These are phyloP conservation scores for Oscheius sp. DNA, from an alignment of 2,888 invertebrate genomes.

Conservation along the genomic window DNA sequence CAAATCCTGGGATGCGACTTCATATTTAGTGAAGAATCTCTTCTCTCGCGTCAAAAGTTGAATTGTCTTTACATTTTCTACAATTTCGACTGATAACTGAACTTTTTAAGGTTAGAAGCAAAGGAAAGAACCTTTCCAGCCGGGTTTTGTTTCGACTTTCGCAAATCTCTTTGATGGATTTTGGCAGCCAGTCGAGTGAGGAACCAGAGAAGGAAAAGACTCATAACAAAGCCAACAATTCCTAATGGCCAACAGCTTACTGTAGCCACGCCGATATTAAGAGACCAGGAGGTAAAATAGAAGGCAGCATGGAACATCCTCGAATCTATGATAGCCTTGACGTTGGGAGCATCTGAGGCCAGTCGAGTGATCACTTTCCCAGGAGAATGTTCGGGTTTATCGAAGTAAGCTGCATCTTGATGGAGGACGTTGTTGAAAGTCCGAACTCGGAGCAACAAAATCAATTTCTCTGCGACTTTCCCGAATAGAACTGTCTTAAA, in stretches of 20 bases:
- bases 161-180: slow-evolving; percentile 66
- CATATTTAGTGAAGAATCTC: slow-evolving; percentile 69
- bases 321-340: slow-evolving; percentile 71
- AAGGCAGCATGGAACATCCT: slow-evolving; percentile 71
- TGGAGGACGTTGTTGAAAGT: slow-evolving; percentile 27
- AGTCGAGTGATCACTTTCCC: slow-evolving; percentile 70
- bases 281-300: slow-evolving; percentile 63
- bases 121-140: slow-evolving; percentile 62
- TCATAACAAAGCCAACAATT: slow-evolving; percentile 70
- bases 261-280: slow-evolving; percentile 68
- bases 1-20: slow-evolving; percentile 31
- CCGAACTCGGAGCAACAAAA: slow-evolving; percentile 38
- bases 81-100: slow-evolving; percentile 71
- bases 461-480: slow-evolving; percentile 56
- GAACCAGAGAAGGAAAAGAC: slow-evolving; percentile 34
- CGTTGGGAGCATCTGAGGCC: slow-evolving; percentile 71
- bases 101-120: slow-evolving; percentile 3
- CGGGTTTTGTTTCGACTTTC: slow-evolving; percentile 70
- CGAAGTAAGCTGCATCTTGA: slow-evolving; percentile 44
- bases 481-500: slow-evolving; percentile 43
- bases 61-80: slow-evolving; percentile 72
- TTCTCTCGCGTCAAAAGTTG: slow-evolving; percentile 71
- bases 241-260: slow-evolving; percentile 72
- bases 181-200: slow-evolving; percentile 70
- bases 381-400: slow-evolving; percentile 41